Evolutionary conservation across 2,113 vertebrate genomes (phyloP).

Genomic region (Catagonus wagneri): DNA sequence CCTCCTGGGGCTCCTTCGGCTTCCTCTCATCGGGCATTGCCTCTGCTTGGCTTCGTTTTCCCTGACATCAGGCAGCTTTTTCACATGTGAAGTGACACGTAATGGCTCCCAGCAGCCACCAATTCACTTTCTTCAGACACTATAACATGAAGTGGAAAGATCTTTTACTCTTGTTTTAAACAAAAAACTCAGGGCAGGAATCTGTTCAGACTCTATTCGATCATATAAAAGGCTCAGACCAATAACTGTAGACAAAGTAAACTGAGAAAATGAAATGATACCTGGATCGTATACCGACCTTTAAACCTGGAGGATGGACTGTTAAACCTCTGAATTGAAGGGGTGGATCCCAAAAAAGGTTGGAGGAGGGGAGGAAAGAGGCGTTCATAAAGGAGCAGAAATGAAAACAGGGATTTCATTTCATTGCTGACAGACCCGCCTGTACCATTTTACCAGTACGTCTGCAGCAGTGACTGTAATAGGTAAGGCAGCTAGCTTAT

Average conservation of each 20-base stretch:
- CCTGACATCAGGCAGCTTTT: not conserved
- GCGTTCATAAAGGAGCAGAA: not conserved
- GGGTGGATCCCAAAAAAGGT: not conserved
- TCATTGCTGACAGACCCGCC: not conserved
- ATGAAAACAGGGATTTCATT: not conserved
- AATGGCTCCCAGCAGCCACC: not conserved
- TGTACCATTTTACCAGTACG: not conserved
- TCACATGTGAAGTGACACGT: not conserved
- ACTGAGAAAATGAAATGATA: not conserved
- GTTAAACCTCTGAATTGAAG: not conserved
- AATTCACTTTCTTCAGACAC: slow-evolving; percentile 1
- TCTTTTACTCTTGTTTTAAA: not conserved
- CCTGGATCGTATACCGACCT: not conserved
- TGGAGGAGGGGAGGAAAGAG: not conserved
- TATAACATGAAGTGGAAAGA: not conserved
- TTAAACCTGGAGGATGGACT: not conserved
- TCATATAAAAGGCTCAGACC: not conserved
- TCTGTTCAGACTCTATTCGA: not conserved
- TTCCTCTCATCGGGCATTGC: not conserved
- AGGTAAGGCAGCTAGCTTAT: not conserved
- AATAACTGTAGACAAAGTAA: not conserved
- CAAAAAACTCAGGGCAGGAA: not conserved
- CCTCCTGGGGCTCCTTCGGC: accelerated
- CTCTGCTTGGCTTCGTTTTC: not conserved
- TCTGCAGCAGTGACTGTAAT: not conserved